Base-by-base conservation (phyloP, 2,113 vertebrate species). In the Pygathrix nemaeus region DNA sequence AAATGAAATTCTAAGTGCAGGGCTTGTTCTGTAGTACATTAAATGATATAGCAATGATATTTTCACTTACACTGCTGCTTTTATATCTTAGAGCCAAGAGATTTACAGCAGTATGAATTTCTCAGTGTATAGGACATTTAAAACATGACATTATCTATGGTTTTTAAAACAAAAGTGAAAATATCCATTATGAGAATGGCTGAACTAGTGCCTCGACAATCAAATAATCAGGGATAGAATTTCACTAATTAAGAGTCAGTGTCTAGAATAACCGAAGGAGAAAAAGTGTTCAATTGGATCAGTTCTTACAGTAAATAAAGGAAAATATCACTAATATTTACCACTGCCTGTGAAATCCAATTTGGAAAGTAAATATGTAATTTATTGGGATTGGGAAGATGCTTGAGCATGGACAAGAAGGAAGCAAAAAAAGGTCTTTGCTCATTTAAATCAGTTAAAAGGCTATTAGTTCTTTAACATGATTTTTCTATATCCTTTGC, bases 121-220 rank as follows among this genome's bases (percentile, higher is more conserved):
- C 40, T 89, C 45, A 55, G 55, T 48, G 4, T 48, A 61, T 3
- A 3, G 45, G 2, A 68, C 25, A 82, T 72, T 97, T 83, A 64
- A 89, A 92, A 93, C 45, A 85, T 85, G 40, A 95, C 7, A 73
- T 95, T 93, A 84, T 40, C 43, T 85, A 72, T 4, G 61, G 4
- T 55, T 93, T 88, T 91, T 80, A 45, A 97, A 96, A 40, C 52
- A 83, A 87, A 96, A 90, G 12, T 84, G 30, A 94, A 97, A 94
- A 79, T 68, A 79, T 10, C 23, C 81, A 25, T 84, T 73, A 64
- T 82, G 35, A 89, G 23, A 91, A 78, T 88, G 32, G 45, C 38
- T 64, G 18, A 88, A 76, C 64, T 50, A 88, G 35, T 40, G n/a
- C 52, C 32, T 85, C 30, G 59, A 35, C 66, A 50, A 57, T 59